These are phyloP conservation scores for Saguinus oedipus DNA, from an alignment of 2,797 vertebrate genomes.

Conservation along the genomic window DNA sequence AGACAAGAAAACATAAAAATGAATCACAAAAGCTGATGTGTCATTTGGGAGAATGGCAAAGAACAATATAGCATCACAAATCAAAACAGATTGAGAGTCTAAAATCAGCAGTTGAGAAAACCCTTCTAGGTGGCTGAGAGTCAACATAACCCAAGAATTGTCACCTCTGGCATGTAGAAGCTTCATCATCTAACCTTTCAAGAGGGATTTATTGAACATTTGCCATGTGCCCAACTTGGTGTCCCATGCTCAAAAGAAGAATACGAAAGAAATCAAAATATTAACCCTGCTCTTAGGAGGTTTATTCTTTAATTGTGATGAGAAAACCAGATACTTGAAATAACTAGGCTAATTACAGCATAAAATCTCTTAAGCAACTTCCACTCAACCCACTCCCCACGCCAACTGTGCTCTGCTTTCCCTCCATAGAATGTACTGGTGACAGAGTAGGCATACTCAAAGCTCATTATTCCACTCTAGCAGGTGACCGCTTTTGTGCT, in stretches of 20 bases:
- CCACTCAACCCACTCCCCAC: not conserved
- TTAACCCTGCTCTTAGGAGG: not conserved
- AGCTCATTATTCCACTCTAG: too few relatives aligned
- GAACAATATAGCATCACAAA: constrained; percentile 22
- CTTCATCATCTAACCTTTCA: not conserved
- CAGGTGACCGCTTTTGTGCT: not conserved
- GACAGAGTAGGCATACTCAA: not conserved
- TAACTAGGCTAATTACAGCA: not conserved
- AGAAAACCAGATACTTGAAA: not conserved
- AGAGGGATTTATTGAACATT: not conserved
- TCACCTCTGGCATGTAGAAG: not conserved
- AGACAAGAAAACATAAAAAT: constrained; percentile 42
- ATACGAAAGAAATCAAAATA: not conserved
- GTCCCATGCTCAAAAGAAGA: not conserved
- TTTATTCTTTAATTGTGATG: not conserved
- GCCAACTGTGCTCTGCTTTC: not conserved
- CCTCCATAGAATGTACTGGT: not conserved
- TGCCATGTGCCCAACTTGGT: not conserved
- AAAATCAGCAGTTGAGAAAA: not conserved
- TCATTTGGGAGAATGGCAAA: constrained; percentile 38
- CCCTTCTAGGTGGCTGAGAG: not conserved
- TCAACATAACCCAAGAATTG: not conserved
- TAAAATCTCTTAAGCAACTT: not conserved
- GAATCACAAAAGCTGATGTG: constrained; percentile 9
- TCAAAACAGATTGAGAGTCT: not conserved